Evolutionary conservation across 2,888 invertebrate species (phyloP).

Genomic region (Cyclophora albipunctata): DNA sequence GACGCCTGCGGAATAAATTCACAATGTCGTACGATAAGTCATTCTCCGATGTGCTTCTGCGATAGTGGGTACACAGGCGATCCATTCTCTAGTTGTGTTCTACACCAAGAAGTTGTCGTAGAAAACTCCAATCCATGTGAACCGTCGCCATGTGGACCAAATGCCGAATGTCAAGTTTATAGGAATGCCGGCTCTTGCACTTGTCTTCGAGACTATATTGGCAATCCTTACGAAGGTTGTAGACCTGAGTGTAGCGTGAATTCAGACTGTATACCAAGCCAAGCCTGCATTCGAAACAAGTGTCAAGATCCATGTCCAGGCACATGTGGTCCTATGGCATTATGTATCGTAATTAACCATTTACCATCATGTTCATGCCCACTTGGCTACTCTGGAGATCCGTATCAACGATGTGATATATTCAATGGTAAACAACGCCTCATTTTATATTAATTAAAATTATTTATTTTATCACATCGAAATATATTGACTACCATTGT

Average conservation of each 20-base stretch:
- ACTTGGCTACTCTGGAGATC: slow-evolving; percentile 82
- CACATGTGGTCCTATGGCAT: slow-evolving; percentile 82
- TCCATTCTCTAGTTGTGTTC: slow-evolving; percentile 78
- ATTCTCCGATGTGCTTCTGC: slow-evolving; percentile 85
- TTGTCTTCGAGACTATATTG: slow-evolving; percentile 82
- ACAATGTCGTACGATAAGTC: slow-evolving; percentile 82
- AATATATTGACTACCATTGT: background rate
- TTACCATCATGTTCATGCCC: slow-evolving; percentile 81
- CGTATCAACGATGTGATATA: slow-evolving; percentile 77
- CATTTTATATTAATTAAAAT: background rate
- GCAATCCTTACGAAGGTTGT: slow-evolving; percentile 87
- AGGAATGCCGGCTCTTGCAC: slow-evolving; percentile 79
- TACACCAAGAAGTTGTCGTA: slow-evolving; percentile 48
- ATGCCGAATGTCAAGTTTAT: slow-evolving; percentile 78
- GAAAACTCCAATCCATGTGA: slow-evolving; percentile 73
- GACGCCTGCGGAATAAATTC: slow-evolving; percentile 83
- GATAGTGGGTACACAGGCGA: slow-evolving; percentile 79
- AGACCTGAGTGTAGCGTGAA: slow-evolving; percentile 84
- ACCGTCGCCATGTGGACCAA: slow-evolving; percentile 78
- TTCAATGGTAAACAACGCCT: slow-evolving; percentile 37
- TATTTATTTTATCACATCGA: background rate
- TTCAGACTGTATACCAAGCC: slow-evolving; percentile 81
- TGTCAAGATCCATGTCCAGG: slow-evolving; percentile 87
- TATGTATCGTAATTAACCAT: slow-evolving; percentile 83
- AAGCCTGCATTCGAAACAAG: slow-evolving; percentile 82